phyloP scores from a whole-genome alignment of 2,113 vertebrate genomes.

The Bothrops jararaca region DNA sequence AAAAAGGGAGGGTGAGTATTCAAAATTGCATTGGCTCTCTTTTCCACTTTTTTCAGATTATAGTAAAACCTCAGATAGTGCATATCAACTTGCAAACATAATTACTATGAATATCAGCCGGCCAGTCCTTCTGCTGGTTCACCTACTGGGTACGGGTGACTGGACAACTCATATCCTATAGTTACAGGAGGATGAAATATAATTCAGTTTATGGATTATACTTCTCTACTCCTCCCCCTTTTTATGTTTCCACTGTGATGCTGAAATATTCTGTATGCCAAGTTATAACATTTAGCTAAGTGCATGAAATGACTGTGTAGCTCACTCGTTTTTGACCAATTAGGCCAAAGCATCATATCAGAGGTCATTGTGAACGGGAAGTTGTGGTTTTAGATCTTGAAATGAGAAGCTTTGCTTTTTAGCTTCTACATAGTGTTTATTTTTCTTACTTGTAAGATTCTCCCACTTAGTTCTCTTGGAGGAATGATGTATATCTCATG shows the following conservation, averaged over 20 bases:
- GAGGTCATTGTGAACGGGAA: not conserved
- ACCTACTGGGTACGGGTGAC: not conserved
- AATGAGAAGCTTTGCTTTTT: not conserved
- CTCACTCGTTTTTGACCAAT: not conserved
- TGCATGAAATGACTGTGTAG: not conserved
- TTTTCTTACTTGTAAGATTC: not conserved
- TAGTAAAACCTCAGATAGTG: not conserved
- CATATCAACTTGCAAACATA: not conserved
- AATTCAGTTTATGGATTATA: not conserved
- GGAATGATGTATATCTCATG: not conserved
- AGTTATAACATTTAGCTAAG: not conserved
- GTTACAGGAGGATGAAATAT: not conserved
- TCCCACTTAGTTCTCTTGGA: not conserved
- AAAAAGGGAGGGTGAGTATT: not conserved
- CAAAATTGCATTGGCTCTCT: not conserved
- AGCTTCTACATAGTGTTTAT: not conserved
- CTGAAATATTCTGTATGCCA: not conserved
- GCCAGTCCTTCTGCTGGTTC: not conserved
- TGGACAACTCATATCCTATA: not conserved
- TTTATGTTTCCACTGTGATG: not conserved
- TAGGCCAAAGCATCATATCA: not conserved
- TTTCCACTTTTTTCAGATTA: not conserved
- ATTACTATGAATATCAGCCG: not conserved
- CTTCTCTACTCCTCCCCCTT: not conserved
- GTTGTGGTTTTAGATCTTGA: not conserved